Evolutionary conservation across 2,888 invertebrate genomes (phyloP), one percentile per base, ranked within the genome.

Genomic region (Drosophila putrida): DNA sequence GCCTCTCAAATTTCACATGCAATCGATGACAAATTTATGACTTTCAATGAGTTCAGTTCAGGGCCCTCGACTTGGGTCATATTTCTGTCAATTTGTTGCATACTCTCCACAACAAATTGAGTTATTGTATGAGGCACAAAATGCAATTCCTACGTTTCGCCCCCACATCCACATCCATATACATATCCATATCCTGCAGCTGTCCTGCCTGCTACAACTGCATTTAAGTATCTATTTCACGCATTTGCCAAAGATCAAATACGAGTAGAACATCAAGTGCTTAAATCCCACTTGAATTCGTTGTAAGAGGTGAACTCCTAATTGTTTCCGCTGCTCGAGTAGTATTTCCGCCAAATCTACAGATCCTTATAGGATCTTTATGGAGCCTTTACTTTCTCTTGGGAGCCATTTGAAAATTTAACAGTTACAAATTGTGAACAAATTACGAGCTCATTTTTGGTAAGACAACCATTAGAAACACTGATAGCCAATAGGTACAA

Each of bases 1-100:
- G 82, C 60, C 62, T 57, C 71, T 84, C 85, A 64, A 82, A 87
- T 86, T 89, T 86, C 85, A 86, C 85, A 89, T 89, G 88, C 89
- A 86, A 86, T 86, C 85, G 85, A 80, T 86, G 89, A 86, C 82
- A 86, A 86, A 86, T 86, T 86, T 86, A 86, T 86, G 85, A 89
- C 85, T 85, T 77, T 60, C 51, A 75, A 71, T 78, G 79, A 61
- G 71, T 62, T 63, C 51, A 46, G 39, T 33, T 60, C 58, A 33
- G 58, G 28, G 74, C 74, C 33, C 69, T 73, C 54, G 33, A 58
- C 54, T 62, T 49, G 76, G 74, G 66, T 86, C 85, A 82, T 86
- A 86, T 86, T 86, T 89, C 85, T 84, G 89, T 89, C 85, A 89
- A 82, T 86, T 86, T 86, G 78, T 74, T 78, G 85, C 73, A 46